Base-by-base conservation (phyloP, 2,113 vertebrate genomes). In the Nothocercus nigrocapillus region DNA sequence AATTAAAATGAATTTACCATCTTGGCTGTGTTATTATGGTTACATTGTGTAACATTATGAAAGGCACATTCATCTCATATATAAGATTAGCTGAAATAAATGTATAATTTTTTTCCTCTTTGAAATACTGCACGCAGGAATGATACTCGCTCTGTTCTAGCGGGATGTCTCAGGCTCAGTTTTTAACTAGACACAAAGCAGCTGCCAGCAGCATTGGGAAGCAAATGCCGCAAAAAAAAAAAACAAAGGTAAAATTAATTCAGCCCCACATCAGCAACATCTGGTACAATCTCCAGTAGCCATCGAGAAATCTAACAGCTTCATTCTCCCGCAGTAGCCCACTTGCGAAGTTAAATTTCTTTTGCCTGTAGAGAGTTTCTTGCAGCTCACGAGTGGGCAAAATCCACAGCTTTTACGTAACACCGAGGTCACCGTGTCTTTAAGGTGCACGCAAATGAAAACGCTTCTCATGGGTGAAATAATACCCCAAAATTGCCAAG, bases 1-100 rank as follows among this genome's bases (percentile, higher is more conserved):
- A 97, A 97, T 96, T 97, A 96, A 96, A 97, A 96, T 93, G 95
- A 96, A 97, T 96, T 96, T 94, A 92, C 95, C 89, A 90, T 95
- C 96, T 89, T 89, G 92, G 74, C 85, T 93, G 28, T 54, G 72
- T 94, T 95, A 95, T 97, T 94, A 96, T 90, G 88, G 96, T 89
- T 95, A 95, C 78, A 91, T 91, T 95, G 93, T 94, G 91, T 95
- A 96, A 97, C 90, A 92, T 96, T 96, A 96, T 78, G 91, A 95
- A 95, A 96, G 91, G 81, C 72, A 87, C 79, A 90, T 95, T 90
- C 78, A 90, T 82, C 81, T 96, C 89, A 44, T 67, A 75, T 86
- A 90, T 93, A 95, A 93, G 93, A 96, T 96, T 96, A 95, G 72
- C 82, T 85, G 92, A 95, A 95, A 96, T 95, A 94, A 96, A 96